Base-by-base conservation (phyloP, 2,113 vertebrate species). In the Tachysurus fulvidraco region DNA sequence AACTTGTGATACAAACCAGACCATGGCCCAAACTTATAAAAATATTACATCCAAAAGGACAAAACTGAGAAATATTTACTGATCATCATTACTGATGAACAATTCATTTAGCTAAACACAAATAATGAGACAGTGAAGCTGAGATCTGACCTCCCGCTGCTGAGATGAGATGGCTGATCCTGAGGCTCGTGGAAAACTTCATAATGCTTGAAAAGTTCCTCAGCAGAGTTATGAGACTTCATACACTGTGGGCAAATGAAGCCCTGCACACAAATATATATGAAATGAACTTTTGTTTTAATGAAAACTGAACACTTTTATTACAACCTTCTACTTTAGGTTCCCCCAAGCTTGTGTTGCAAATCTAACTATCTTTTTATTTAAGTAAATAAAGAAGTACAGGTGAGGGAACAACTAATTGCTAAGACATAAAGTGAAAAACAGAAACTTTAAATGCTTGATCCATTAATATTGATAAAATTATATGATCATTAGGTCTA, bases 161-260 rank as follows among this genome's bases (percentile, higher is more conserved):
- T 95, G 88, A 96, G 91, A 77, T 95, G 93, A 90, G 96, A 92
- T 62, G 97, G 95, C 79, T 97, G 96, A 89, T 96, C 96, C 90
- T 95, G 96, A 13, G 96, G 94, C 85, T 98, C 96, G 74, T 99
- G 98, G 93, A 96, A 97, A 79, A 97, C 95, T 93, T 99, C 96
- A 90, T 99, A 99, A 94, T 99, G 98, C 90, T 98, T 98, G 92
- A 98, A 99, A 84, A 99, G 96, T 89, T 99, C 98, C 91, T 99
- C 98, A 10, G 98, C 98, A 87, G 98, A 98, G 94, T 95, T 97
- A 93, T 98, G 97, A 85, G 98, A 97, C 93, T 99, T 99, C 98
- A 99, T 99, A 93, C 98, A 99, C 90, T 98, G 97, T 74, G 98
- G 98, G 95, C 98, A 99, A 94, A 99, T 99, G 93, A 99, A 99